These are phyloP conservation scores for Neotragus pygmaeus DNA, from an alignment of 2,113 vertebrate species.

Conservation along the genomic window DNA sequence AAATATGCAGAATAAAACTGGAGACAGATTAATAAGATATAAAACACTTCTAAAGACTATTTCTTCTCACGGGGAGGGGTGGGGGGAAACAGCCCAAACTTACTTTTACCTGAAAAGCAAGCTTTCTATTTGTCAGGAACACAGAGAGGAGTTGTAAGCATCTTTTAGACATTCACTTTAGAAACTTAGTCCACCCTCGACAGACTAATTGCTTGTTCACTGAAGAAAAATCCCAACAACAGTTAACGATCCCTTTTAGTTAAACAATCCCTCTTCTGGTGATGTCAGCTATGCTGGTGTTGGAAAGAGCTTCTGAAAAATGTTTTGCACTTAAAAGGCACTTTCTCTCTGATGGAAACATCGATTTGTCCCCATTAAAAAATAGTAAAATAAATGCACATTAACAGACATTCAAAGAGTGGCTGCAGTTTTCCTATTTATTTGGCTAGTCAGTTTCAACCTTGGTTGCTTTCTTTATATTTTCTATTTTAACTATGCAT, in stretches of 20 bases:
- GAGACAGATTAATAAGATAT: not conserved
- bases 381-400: slow-evolving; percentile 56
- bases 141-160: not conserved
- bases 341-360: slow-evolving; percentile 54
- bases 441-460: not conserved
- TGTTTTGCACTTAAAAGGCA: slow-evolving; percentile 57
- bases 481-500: not conserved
- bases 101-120: slow-evolving; percentile 6
- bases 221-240: slow-evolving; percentile 57
- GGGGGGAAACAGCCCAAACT: slow-evolving; percentile 19
- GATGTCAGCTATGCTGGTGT: slow-evolving; percentile 35
- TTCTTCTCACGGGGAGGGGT: no score
- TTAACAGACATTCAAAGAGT: slow-evolving; percentile 31
- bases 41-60: not conserved
- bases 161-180: slow-evolving; percentile 61
- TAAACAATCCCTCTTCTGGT: slow-evolving; percentile 64
- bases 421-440: slow-evolving; percentile 10
- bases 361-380: slow-evolving; percentile 62
- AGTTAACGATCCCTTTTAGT: slow-evolving; percentile 62
- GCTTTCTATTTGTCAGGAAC: slow-evolving; percentile 50
- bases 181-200: slow-evolving; percentile 34
- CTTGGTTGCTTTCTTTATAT: not conserved
- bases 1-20: not conserved
- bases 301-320: slow-evolving; percentile 65
- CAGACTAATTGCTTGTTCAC: slow-evolving; percentile 66